A percentile compares a stretch with the other conserved stretches of the same genome.
Conservation (phyloP, 2,888 invertebrate species). For the Craniophora ligustri region DNA sequence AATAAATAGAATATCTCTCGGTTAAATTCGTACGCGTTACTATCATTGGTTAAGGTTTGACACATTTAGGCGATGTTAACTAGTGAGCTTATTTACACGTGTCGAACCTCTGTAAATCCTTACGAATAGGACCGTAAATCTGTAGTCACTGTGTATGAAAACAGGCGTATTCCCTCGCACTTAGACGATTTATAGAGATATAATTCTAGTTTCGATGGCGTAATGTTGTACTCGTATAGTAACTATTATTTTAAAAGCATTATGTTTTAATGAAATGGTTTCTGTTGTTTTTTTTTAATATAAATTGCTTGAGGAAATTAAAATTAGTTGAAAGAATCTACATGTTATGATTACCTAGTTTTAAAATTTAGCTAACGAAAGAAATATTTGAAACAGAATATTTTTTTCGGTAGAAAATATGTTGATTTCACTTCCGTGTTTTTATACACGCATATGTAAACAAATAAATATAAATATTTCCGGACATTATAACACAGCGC, state of each 20-base stretch:
- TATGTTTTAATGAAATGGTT: conserved; percentile 36
- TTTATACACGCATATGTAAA: conserved; percentile 45
- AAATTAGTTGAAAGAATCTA: conserved; percentile 35
- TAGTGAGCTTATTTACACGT: conserved; percentile 66
- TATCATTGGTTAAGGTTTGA: conserved; percentile 75
- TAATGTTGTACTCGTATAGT: conserved; percentile 30
- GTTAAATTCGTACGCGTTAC: conserved; percentile 70
- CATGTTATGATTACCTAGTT: conserved; percentile 53
- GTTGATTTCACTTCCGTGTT: conserved; percentile 54
- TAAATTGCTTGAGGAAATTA: conserved; percentile 28
- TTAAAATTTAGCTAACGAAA: conserved; percentile 31
- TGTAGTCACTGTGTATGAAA: conserved; percentile 43
- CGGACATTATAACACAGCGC: too few relatives aligned
- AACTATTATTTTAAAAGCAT: conserved; percentile 61
- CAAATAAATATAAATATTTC: too few relatives aligned
- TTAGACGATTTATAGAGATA: conserved; percentile 42
- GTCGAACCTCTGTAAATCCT: conserved; percentile 66
- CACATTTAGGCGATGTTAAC: conserved; percentile 69
- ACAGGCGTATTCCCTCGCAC: conserved; percentile 31
- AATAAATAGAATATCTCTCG: conserved; percentile 81
- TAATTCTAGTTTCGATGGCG: conserved; percentile 34
- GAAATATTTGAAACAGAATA: conserved; percentile 40
- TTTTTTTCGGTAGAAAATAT: conserved; percentile 48
- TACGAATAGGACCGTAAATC: conserved; percentile 66
- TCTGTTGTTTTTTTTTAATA: conserved; percentile 29